These are phyloP conservation scores for Euzophera pinguis DNA, from an alignment of 2,888 invertebrate genomes.

Conservation along the genomic window DNA sequence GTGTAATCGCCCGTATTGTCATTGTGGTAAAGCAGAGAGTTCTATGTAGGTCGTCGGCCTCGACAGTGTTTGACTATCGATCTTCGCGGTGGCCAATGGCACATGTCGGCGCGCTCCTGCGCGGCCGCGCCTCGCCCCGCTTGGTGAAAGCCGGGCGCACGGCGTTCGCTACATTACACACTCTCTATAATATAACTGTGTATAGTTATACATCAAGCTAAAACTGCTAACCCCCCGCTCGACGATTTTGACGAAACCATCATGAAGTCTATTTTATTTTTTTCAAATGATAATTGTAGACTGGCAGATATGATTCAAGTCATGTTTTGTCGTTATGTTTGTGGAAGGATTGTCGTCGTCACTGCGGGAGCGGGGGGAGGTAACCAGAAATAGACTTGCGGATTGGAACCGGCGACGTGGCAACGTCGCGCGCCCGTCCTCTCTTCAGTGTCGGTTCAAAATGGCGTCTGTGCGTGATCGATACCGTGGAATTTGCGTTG, in stretches of 20 bases:
- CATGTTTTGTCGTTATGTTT: constrained; percentile 67
- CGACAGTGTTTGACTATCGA: constrained; percentile 82
- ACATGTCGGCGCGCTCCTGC: constrained; percentile 79
- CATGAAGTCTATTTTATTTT: constrained; percentile 55
- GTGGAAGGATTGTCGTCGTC: constrained; percentile 57
- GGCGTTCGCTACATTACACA: constrained; percentile 46
- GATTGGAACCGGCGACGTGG: constrained; percentile 72
- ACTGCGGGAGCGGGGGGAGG: constrained; percentile 48
- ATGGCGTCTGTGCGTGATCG: constrained; percentile 79
- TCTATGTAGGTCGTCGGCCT: constrained; percentile 74
- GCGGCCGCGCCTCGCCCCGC: constrained; percentile 67
- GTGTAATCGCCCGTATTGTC: constrained; percentile 58
- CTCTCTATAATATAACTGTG: constrained; percentile 40
- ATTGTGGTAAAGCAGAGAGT: constrained; percentile 59
- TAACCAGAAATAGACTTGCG: constrained; percentile 74
- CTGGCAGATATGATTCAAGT: constrained; percentile 46
- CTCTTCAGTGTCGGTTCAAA: constrained; percentile 75
- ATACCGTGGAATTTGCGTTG: constrained; percentile 73
- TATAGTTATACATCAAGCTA: constrained; percentile 58
- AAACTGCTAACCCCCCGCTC: constrained; percentile 31
- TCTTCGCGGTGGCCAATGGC: constrained; percentile 81
- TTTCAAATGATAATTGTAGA: constrained; percentile 45
- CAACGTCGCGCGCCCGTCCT: constrained; percentile 67
- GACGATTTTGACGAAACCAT: constrained; percentile 37
- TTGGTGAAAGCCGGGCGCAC: constrained; percentile 72